Evolutionary conservation across 2,888 invertebrate genomes (phyloP).

Genomic region (Spilarctia lutea): DNA sequence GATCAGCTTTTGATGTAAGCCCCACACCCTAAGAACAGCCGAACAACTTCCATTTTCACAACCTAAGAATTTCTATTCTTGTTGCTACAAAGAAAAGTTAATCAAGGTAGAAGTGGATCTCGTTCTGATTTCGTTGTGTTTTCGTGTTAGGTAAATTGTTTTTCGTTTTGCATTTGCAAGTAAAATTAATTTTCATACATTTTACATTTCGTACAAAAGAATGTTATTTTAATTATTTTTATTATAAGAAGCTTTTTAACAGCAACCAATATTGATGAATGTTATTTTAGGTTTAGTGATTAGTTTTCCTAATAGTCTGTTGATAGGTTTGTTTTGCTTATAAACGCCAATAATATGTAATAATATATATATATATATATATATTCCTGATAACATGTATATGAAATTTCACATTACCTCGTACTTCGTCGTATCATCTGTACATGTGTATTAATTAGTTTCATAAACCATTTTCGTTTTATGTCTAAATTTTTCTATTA

Average conservation of each 20-base stretch:
- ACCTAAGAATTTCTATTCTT: conserved; percentile 48
- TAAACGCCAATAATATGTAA: no score
- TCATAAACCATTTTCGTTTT: no score
- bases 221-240: background rate
- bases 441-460: no score
- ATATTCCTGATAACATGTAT: no score
- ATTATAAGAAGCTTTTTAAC: background rate
- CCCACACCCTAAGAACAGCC: conserved; percentile 9
- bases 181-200: conserved; percentile 34
- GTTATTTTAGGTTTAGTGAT: no score
- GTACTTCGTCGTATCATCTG: no score
- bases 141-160: conserved; percentile 40
- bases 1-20: conserved; percentile 51
- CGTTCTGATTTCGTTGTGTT: conserved; percentile 42
- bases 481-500: no score
- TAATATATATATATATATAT: no score
- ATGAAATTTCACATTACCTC: no score
- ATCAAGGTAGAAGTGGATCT: conserved; percentile 41
- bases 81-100: conserved; percentile 53
- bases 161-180: conserved; percentile 39
- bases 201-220: background rate
- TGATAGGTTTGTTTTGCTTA: no score
- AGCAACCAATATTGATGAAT: no score
- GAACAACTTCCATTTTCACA: conserved; percentile 9
- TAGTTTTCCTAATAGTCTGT: no score